Conservation (phyloP, 2,888 invertebrate genomes). For the Thumatha senex region DNA sequence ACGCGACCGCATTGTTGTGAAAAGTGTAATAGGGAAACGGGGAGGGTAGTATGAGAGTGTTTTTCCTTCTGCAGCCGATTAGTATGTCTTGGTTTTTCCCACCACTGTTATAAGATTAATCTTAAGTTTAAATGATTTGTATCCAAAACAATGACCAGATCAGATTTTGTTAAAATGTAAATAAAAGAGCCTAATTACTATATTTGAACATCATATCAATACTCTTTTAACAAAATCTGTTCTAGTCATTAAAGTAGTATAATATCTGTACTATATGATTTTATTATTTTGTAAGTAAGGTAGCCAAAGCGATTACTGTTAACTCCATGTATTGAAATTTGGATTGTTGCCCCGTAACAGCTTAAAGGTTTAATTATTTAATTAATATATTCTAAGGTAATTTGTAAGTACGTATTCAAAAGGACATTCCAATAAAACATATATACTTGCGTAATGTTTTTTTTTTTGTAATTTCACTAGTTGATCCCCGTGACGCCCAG, state of each 20-base stretch:
- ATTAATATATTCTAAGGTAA: slow-evolving; percentile 52
- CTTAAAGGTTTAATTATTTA: slow-evolving; percentile 45
- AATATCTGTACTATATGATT: slow-evolving; percentile 11
- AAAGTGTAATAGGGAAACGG: too few relatives aligned
- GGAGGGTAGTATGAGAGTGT: too few relatives aligned
- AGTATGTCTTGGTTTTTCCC: slow-evolving; percentile 25
- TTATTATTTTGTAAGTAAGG: slow-evolving; percentile 23
- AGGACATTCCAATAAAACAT: slow-evolving; percentile 75
- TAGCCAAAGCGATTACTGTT: slow-evolving; percentile 66
- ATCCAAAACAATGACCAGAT: slow-evolving; percentile 16
- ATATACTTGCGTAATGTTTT: slow-evolving; percentile 50
- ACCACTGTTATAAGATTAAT: slow-evolving; percentile 31
- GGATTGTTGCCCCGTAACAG: slow-evolving; percentile 39
- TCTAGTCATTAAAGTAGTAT: slow-evolving; percentile 9
- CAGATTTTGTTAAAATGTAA: slow-evolving; percentile 24
- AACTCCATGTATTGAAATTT: slow-evolving; percentile 60
- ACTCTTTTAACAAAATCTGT: slow-evolving; percentile 19
- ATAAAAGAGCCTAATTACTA: neutral
- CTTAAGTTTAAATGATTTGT: slow-evolving; percentile 18
- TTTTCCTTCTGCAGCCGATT: too few relatives aligned
- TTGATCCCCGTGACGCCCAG: too few relatives aligned
- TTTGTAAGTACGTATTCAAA: slow-evolving; percentile 63
- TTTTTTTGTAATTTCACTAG: too few relatives aligned
- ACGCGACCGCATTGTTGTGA: too few relatives aligned
- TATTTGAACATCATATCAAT: neutral